Evolutionary conservation across 2,888 invertebrate genomes (phyloP).

Genomic region (Epiblema foenella): DNA sequence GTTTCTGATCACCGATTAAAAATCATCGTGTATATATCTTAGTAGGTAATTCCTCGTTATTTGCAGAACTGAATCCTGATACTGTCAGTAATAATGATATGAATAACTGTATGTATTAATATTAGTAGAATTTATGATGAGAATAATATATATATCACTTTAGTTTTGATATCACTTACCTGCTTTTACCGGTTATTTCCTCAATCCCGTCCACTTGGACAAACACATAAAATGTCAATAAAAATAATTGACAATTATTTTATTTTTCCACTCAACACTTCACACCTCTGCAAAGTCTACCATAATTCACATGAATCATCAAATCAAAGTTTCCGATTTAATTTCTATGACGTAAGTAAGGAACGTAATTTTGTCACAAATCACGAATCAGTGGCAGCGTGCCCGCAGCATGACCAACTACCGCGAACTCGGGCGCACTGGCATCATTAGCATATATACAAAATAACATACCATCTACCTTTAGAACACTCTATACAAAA

Average conservation of each 20-base stretch:
- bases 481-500: constrained; percentile 50
- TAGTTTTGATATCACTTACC: constrained; percentile 53
- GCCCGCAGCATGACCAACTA: constrained; percentile 80
- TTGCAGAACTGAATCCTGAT: no score
- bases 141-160: neutral
- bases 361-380: constrained; percentile 60
- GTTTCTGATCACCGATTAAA: no score
- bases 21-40: no score
- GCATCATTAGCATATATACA: constrained; percentile 80
- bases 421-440: constrained; percentile 79
- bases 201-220: constrained; percentile 61
- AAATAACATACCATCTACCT: constrained; percentile 71
- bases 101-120: neutral
- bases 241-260: constrained; percentile 1
- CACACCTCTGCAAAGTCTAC: constrained; percentile 9
- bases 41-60: no score
- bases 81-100: no score
- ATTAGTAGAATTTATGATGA: neutral
- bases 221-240: constrained; percentile 33
- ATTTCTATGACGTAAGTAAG: constrained; percentile 24
- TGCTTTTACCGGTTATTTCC: constrained; percentile 62
- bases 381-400: constrained; percentile 77
- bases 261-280: constrained; percentile 48
- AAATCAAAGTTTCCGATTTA: constrained; percentile 18
- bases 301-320: constrained; percentile 13